Conservation (phyloP, 1,140 invertebrate species). For the Drosophila asahinai region DNA sequence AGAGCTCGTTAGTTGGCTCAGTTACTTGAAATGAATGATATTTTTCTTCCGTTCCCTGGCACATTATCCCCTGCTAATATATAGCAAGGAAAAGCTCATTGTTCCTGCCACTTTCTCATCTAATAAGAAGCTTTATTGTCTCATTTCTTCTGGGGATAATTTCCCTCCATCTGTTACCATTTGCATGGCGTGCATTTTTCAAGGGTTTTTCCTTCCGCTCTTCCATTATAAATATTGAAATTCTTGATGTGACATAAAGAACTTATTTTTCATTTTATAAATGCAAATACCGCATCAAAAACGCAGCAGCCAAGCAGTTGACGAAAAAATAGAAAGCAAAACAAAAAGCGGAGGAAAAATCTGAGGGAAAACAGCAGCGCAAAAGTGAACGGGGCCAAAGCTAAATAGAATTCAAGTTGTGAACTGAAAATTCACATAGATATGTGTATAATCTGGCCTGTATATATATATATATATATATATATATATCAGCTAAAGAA, state of each 20-base stretch:
- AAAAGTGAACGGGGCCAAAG: conserved; percentile 40
- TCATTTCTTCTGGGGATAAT: conserved; percentile 30
- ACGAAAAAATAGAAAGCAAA: conserved; percentile 38
- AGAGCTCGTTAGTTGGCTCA: neutral
- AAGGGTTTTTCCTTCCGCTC: conserved; percentile 28
- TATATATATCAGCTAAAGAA: conserved; percentile 36
- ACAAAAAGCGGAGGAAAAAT: conserved; percentile 36
- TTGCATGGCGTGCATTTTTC: conserved; percentile 26
- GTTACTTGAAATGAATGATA: neutral
- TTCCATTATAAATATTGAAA: conserved; percentile 65
- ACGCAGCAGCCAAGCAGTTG: conserved; percentile 44
- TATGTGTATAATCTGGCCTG: conserved; percentile 27
- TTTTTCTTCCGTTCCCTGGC: neutral
- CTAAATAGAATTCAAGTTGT: conserved; percentile 76
- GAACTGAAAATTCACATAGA: conserved; percentile 60
- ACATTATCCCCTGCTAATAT: neutral
- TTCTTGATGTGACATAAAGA: conserved; percentile 61
- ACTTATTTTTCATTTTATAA: conserved; percentile 60
- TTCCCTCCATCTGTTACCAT: conserved; percentile 32
- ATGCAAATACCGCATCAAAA: conserved; percentile 68
- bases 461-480: conserved; percentile 13
- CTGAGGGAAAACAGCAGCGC: conserved; percentile 38
- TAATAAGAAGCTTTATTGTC: conserved; percentile 26
- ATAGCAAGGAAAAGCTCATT: conserved; percentile 6
- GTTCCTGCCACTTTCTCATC: neutral